Evolutionary conservation across 2,888 invertebrate genomes (phyloP).

Genomic region (Fragum sueziense): DNA sequence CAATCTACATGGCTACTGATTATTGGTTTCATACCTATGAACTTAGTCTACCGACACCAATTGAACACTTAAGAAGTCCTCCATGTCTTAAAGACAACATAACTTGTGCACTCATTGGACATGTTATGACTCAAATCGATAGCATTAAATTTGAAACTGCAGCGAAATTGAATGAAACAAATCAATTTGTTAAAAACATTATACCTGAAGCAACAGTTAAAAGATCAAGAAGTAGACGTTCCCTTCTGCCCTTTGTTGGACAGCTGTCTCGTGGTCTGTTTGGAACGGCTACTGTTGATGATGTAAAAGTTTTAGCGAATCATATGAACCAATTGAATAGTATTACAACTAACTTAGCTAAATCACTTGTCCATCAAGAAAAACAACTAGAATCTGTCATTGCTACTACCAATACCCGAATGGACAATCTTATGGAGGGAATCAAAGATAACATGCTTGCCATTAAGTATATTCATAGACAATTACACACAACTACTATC

Average conservation of each 20-base stretch:
- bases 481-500: neutral
- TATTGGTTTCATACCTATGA: slow-evolving; percentile 51
- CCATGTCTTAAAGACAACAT: slow-evolving; percentile 11
- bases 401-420: slow-evolving; percentile 25
- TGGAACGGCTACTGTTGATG: slow-evolving; percentile 46
- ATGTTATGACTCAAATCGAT: slow-evolving; percentile 29
- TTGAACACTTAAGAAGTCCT: neutral
- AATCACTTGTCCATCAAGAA: slow-evolving; percentile 28
- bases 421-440: slow-evolving; percentile 36
- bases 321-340: slow-evolving; percentile 38
- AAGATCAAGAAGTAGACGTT: slow-evolving; percentile 29
- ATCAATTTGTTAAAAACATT: slow-evolving; percentile 1
- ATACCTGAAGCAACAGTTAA: slow-evolving; percentile 29
- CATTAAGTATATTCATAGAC: slow-evolving; percentile 25
- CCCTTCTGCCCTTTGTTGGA: slow-evolving; percentile 39
- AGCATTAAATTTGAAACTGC: slow-evolving; percentile 14
- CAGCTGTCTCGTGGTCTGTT: slow-evolving; percentile 29
- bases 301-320: slow-evolving; percentile 27
- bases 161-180: slow-evolving; percentile 23
- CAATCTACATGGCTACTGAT: slow-evolving; percentile 37
- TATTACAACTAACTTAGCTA: slow-evolving; percentile 13
- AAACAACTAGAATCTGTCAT: slow-evolving; percentile 49
- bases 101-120: slow-evolving; percentile 28
- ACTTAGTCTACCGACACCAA: slow-evolving; percentile 25
- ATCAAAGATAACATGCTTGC: slow-evolving; percentile 39